A percentile compares a stretch with the other conserved stretches of the same genome.
Conservation (phyloP, 2,888 invertebrate genomes). For the Mesochorus sp. region DNA sequence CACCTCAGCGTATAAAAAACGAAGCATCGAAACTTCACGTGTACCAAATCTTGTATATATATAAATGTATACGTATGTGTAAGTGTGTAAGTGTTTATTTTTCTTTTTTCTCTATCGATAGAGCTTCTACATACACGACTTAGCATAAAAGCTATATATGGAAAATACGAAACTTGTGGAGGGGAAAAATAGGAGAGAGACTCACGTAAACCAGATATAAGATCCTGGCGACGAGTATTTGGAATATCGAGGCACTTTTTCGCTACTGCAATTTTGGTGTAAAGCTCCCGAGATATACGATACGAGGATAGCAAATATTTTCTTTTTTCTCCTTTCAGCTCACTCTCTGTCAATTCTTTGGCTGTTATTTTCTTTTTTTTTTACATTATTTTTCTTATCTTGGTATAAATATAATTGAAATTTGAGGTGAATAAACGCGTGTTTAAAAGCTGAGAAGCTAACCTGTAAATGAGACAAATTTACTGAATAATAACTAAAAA, state of each 20-base stretch:
- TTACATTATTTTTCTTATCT: not conserved
- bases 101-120: not conserved
- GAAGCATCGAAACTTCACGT: no score
- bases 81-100: no score
- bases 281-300: constrained; percentile 25
- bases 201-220: constrained; percentile 21
- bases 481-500: not conserved
- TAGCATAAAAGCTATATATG: not conserved
- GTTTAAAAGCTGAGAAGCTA: not conserved
- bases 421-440: not conserved
- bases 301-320: constrained; percentile 19
- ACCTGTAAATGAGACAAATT: not conserved
- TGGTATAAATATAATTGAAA: not conserved
- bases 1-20: no score
- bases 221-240: constrained; percentile 58
- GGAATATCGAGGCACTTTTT: constrained; percentile 68
- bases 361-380: not conserved
- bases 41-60: no score
- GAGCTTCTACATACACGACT: not conserved
- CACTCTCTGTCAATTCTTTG: not conserved
- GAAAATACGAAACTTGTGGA: not conserved
- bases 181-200: not conserved
- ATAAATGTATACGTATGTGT: no score
- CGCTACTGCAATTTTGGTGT: constrained; percentile 64
- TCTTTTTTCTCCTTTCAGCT: not conserved